Conservation (phyloP, 2,113 vertebrate species). For the Phrynosoma blainvillii region DNA sequence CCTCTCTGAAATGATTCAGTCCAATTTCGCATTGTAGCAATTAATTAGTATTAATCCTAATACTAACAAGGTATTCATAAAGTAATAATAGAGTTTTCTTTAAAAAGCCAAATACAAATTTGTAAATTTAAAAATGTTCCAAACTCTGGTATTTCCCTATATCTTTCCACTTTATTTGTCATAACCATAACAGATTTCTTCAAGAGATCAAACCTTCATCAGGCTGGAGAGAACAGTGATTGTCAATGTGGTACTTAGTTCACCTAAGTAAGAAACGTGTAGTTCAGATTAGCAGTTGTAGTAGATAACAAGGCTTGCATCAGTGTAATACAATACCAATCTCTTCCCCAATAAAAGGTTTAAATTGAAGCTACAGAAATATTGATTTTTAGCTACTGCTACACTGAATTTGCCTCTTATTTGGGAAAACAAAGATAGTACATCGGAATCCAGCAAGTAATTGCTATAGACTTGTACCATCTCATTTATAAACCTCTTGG, state of each 20-base stretch:
- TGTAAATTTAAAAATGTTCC: not conserved
- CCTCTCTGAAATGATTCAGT: no score
- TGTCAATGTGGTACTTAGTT: not conserved
- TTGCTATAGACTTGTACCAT: not conserved
- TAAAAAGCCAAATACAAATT: no score
- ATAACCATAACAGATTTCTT: not conserved
- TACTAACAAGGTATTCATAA: no score
- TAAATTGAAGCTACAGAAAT: constrained; percentile 20
- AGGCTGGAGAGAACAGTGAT: not conserved
- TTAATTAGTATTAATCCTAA: no score
- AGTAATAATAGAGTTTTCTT: no score
- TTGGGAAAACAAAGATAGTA: not conserved
- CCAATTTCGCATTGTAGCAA: no score
- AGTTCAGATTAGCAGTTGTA: not conserved
- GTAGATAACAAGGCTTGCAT: constrained; percentile 5
- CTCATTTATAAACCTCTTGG: not conserved
- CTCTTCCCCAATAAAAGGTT: not conserved
- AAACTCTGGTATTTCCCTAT: not conserved
- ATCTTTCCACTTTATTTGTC: not conserved
- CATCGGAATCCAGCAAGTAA: constrained; percentile 2
- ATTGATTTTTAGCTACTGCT: constrained; percentile 30
- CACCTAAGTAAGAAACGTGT: not conserved
- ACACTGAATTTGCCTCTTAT: constrained; percentile 9
- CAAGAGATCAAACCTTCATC: not conserved
- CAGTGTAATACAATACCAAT: not conserved